Conservation (phyloP, 2,888 invertebrate genomes). For the Protula sp. region DNA sequence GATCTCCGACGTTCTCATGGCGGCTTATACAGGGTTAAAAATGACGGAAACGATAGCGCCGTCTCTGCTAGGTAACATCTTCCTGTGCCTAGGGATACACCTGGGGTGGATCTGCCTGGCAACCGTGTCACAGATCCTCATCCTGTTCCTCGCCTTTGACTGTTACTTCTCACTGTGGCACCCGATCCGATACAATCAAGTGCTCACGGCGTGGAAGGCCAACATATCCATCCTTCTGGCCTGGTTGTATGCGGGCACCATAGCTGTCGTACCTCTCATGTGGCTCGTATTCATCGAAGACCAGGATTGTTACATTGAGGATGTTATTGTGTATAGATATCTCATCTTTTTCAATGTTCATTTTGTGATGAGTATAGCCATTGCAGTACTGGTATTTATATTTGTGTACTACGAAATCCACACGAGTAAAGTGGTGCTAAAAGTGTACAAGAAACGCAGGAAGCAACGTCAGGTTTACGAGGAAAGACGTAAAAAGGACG, state of each 20-base stretch:
- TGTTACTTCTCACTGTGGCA: slow-evolving; percentile 5
- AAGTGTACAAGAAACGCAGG: not conserved
- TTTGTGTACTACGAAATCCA: slow-evolving; percentile 1
- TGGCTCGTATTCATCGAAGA: not conserved
- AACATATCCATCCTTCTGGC: not conserved
- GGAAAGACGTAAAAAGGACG: slow-evolving; percentile 1
- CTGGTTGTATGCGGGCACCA: slow-evolving; percentile 7
- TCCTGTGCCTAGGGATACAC: not conserved
- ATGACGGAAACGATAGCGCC: not conserved
- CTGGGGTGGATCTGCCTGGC: not conserved
- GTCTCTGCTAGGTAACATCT: not conserved
- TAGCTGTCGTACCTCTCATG: slow-evolving; percentile 2
- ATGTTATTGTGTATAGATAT: not conserved
- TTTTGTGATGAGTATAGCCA: not conserved
- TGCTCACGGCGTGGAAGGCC: not conserved
- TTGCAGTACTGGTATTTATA: not conserved
- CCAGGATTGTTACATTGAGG: slow-evolving; percentile 2
- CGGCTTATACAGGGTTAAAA: not conserved
- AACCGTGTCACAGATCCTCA: not conserved
- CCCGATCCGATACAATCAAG: slow-evolving; percentile 7
- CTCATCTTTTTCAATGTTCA: slow-evolving; percentile 1
- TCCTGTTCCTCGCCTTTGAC: slow-evolving; percentile 4
- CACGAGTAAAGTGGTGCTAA: not conserved
- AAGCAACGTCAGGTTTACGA: slow-evolving; percentile 1
- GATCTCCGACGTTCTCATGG: not conserved